Conservation (phyloP, 2,113 vertebrate genomes). For the Bungarus multicinctus region DNA sequence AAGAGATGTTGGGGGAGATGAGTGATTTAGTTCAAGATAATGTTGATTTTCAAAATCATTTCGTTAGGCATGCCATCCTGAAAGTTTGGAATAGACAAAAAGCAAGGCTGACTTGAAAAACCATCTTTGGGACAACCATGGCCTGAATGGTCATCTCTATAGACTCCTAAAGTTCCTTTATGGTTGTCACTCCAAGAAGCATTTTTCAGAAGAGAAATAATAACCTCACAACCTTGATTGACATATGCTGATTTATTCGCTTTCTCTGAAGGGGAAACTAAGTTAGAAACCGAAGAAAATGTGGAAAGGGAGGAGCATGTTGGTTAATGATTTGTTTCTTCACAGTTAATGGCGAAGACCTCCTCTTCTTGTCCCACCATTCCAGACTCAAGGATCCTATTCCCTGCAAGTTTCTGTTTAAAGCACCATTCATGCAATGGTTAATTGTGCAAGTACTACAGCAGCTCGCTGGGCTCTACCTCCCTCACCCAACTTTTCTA, state of each 20-base stretch:
- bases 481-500: neutral
- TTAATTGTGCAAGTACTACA: neutral
- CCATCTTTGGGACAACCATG: no score
- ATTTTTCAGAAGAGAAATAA: neutral
- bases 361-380: neutral
- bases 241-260: no score
- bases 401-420: neutral
- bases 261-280: no score
- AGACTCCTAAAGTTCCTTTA: neutral
- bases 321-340: no score
- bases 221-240: no score
- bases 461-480: neutral
- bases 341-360: neutral
- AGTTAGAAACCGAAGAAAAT: no score
- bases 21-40: neutral
- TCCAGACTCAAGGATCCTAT: neutral
- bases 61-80: neutral
- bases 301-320: no score
- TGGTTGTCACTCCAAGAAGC: neutral
- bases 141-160: no score
- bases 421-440: neutral
- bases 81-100: neutral
- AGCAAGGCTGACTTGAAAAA: neutral
- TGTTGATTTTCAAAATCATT: neutral
- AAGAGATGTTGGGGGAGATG: neutral